phyloP scores from a whole-genome alignment of 2,113 vertebrate genomes.

The Hemiprocne comata region DNA sequence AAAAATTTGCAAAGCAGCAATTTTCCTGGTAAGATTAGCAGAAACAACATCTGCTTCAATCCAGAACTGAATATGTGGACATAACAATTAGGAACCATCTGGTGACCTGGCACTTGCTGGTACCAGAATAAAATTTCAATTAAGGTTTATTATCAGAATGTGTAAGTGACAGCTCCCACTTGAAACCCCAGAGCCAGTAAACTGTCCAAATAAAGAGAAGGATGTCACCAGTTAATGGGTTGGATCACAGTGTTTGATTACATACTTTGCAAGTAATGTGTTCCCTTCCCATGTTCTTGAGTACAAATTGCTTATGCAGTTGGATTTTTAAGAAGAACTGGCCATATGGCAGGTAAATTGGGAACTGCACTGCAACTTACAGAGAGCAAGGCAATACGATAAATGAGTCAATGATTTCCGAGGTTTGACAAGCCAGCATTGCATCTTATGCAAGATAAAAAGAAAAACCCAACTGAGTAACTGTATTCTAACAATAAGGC shows the following conservation, averaged over 20 bases:
- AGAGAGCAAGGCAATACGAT: background rate
- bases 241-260: slow-evolving; percentile 49
- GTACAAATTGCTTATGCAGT: background rate
- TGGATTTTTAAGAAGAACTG: slow-evolving; percentile 32
- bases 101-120: slow-evolving; percentile 68
- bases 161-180: slow-evolving; percentile 70
- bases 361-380: background rate
- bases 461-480: background rate
- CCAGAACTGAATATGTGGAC: slow-evolving; percentile 52
- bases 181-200: slow-evolving; percentile 60
- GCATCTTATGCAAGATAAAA: slow-evolving; percentile 11
- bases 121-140: slow-evolving; percentile 77
- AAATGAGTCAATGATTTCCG: slow-evolving; percentile 27
- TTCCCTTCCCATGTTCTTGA: slow-evolving; percentile 25
- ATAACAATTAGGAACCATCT: slow-evolving; percentile 74
- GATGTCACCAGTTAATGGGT: slow-evolving; percentile 55
- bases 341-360: slow-evolving; percentile 57
- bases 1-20: slow-evolving; percentile 5
- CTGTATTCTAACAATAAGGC: background rate
- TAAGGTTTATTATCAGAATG: slow-evolving; percentile 73
- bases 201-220: slow-evolving; percentile 52
- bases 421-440: slow-evolving; percentile 19
- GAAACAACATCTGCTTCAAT: slow-evolving; percentile 16
- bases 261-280: slow-evolving; percentile 51
- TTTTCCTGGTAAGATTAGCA: slow-evolving; percentile 22